phyloP scores from a whole-genome alignment of 2,888 invertebrate genomes.

The Schizaphis graminum region DNA sequence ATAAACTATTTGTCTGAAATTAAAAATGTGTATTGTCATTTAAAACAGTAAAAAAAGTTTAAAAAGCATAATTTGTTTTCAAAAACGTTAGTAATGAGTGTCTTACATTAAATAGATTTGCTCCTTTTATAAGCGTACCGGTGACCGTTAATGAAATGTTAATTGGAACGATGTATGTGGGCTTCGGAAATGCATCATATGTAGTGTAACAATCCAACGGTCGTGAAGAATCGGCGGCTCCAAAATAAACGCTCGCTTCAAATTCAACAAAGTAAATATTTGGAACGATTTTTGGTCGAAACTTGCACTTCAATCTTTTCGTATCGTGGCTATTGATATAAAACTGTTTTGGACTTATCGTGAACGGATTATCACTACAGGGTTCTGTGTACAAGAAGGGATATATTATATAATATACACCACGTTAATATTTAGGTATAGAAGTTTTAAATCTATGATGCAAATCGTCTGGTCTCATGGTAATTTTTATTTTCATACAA shows the following conservation, averaged over 20 bases:
- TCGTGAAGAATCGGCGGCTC: neutral
- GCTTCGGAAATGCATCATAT: neutral
- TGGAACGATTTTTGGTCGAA: slow-evolving; percentile 34
- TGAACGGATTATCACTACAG: neutral
- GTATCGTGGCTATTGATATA: neutral
- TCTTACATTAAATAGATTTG: neutral
- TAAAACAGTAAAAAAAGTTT: neutral
- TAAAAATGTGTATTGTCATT: neutral
- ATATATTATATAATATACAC: neutral
- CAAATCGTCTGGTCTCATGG: neutral
- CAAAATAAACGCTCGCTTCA: slow-evolving; percentile 34
- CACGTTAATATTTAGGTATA: neutral
- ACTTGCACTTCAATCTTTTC: slow-evolving; percentile 22
- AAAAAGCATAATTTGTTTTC: neutral
- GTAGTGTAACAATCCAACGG: neutral
- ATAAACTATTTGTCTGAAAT: neutral
- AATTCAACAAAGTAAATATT: slow-evolving; percentile 45
- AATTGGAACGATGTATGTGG: neutral
- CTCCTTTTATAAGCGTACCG: neutral
- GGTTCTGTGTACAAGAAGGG: neutral
- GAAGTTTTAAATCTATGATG: neutral
- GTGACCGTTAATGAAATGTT: slow-evolving; percentile 35
- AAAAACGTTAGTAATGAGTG: neutral
- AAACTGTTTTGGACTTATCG: slow-evolving; percentile 3
- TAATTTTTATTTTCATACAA: neutral